phyloP scores from a whole-genome alignment of 2,797 vertebrate species.

The Tapera naevia region DNA sequence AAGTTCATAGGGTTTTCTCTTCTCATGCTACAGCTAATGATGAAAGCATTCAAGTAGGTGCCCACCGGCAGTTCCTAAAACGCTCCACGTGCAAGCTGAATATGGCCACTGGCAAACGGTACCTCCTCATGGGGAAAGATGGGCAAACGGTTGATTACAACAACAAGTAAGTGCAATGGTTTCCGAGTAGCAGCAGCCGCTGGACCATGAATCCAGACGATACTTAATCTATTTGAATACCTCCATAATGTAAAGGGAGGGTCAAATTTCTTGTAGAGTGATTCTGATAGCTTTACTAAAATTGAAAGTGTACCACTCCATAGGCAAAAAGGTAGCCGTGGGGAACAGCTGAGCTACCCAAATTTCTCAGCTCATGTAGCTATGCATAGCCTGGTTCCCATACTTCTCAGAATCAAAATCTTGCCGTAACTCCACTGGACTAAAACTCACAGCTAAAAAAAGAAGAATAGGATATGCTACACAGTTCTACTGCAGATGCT shows the following conservation, averaged over 20 bases:
- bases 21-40: constrained; percentile 51
- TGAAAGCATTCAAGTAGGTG: background rate
- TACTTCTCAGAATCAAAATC: background rate
- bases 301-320: background rate
- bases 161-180: constrained; percentile 53
- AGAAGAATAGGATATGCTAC: background rate
- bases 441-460: background rate
- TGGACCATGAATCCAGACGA: background rate
- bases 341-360: background rate
- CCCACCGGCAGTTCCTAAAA: constrained; percentile 49
- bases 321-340: background rate
- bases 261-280: background rate
- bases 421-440: background rate
- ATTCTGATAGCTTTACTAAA: background rate
- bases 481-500: background rate
- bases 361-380: background rate
- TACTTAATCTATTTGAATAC: background rate
- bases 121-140: constrained; percentile 75
- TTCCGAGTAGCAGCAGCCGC: background rate
- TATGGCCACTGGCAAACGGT: constrained; percentile 32
- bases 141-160: constrained; percentile 25
- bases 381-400: background rate
- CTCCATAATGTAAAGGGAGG: background rate
- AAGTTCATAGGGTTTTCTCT: background rate
- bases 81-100: constrained; percentile 46